These are phyloP conservation scores for Eubasilissa splendida DNA, from an alignment of 2,888 invertebrate genomes.

Conservation along the genomic window DNA sequence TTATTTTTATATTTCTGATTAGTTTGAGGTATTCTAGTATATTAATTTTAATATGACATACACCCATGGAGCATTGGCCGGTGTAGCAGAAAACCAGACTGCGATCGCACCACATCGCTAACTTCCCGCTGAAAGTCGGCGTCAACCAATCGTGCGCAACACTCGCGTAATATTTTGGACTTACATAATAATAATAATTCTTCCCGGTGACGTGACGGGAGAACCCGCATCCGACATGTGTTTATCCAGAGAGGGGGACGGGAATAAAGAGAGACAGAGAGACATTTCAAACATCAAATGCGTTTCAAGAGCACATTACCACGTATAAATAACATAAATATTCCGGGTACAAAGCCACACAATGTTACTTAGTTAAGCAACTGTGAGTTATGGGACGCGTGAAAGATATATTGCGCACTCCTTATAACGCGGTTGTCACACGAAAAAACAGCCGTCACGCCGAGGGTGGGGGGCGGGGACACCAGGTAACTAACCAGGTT, in stretches of 20 bases:
- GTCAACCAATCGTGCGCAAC: constrained; percentile 20
- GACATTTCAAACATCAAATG: constrained; percentile 58
- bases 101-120: neutral
- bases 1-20: too few relatives aligned
- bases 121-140: neutral
- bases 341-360: constrained; percentile 57
- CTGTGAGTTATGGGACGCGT: constrained; percentile 57
- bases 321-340: constrained; percentile 59
- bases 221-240: constrained; percentile 46
- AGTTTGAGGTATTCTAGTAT: too few relatives aligned
- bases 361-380: constrained; percentile 59
- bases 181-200: constrained; percentile 23
- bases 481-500: constrained; percentile 40
- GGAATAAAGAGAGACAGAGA: constrained; percentile 34
- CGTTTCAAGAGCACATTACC: constrained; percentile 59
- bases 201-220: constrained; percentile 26
- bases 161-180: constrained; percentile 28
- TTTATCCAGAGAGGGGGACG: constrained; percentile 33
- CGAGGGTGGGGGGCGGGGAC: constrained; percentile 7
- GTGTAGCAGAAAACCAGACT: too few relatives aligned
- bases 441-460: constrained; percentile 51
- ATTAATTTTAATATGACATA: too few relatives aligned
- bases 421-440: constrained; percentile 57
- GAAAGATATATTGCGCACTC: constrained; percentile 58
- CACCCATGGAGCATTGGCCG: too few relatives aligned